phyloP scores from a whole-genome alignment of 92 coral and sea anemone species.

The Hydrozoanthus gracilis region DNA sequence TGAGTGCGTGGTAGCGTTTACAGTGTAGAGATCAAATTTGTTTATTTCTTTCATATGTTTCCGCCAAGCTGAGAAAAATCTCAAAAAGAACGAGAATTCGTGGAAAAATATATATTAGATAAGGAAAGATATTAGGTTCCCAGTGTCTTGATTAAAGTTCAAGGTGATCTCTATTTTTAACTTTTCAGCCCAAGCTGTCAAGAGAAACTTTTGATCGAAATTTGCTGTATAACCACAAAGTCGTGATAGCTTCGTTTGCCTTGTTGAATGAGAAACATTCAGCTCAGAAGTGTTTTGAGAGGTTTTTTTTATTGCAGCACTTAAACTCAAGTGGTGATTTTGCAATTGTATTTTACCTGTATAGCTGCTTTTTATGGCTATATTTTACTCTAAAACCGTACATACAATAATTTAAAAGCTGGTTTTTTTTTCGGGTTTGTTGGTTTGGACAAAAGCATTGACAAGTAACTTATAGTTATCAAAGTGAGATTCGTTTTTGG shows the following conservation, averaged over 20 bases:
- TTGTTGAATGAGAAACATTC: neutral
- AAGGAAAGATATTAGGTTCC: neutral
- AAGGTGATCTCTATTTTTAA: constrained; percentile 3
- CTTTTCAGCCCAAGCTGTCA: neutral
- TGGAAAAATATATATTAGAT: neutral
- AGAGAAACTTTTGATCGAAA: constrained; percentile 18
- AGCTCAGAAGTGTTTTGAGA: neutral
- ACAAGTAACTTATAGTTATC: too few relatives aligned
- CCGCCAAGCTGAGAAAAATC: neutral
- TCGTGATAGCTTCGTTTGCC: neutral
- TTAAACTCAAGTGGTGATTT: constrained; percentile 11
- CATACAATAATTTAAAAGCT: too few relatives aligned
- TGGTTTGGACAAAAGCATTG: too few relatives aligned
- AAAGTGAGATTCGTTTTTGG: too few relatives aligned
- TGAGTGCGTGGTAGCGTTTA: too few relatives aligned
- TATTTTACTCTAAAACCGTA: too few relatives aligned
- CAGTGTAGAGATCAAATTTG: neutral
- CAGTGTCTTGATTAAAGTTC: constrained; percentile 2
- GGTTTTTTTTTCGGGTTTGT: too few relatives aligned
- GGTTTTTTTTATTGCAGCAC: neutral
- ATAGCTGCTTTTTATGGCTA: neutral
- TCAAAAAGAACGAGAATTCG: neutral
- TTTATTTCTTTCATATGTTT: constrained; percentile 4
- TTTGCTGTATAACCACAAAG: neutral
- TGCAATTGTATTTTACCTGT: neutral